Evolutionary conservation across 2,888 invertebrate species (phyloP).

Genomic region (Ophion ventricosus): DNA sequence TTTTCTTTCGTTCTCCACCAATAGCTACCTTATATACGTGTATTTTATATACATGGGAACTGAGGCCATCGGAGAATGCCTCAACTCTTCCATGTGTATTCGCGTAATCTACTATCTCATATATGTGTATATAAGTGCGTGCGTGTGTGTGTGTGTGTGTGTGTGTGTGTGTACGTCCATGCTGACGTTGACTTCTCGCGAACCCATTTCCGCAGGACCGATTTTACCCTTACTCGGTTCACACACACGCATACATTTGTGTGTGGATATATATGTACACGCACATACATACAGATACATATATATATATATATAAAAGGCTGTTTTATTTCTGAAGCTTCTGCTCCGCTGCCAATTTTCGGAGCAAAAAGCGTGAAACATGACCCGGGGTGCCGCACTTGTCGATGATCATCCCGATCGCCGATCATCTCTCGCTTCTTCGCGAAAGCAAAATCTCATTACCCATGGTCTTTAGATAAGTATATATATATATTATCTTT

Average conservation of each 20-base stretch:
- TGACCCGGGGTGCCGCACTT: conserved; percentile 64
- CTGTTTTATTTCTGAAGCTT: conserved; percentile 55
- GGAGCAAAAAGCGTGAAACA: conserved; percentile 68
- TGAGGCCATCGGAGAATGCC: conserved; percentile 36
- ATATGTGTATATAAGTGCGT: neutral
- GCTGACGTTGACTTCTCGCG: conserved; percentile 20
- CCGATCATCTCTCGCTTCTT: conserved; percentile 31
- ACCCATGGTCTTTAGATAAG: conserved; percentile 32
- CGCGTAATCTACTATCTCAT: conserved; percentile 25
- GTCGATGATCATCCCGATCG: conserved; percentile 61
- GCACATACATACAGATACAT: conserved; percentile 14
- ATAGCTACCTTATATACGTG: conserved; percentile 55
- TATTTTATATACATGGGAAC: conserved; percentile 42
- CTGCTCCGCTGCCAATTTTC: conserved; percentile 64
- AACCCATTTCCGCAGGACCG: conserved; percentile 64
- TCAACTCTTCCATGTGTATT: conserved; percentile 34
- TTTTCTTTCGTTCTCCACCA: conserved; percentile 54
- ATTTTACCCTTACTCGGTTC: conserved; percentile 39
- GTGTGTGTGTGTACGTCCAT: neutral
- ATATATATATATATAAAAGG: conserved; percentile 15
- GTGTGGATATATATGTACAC: conserved; percentile 21
- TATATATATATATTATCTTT: neutral
- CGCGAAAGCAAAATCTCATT: conserved; percentile 63
- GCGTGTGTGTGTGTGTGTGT: too few species aligned
- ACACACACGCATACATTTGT: neutral